Evolutionary conservation across 2,113 vertebrate species (phyloP).

Genomic region (Ginglymostoma cirratum): DNA sequence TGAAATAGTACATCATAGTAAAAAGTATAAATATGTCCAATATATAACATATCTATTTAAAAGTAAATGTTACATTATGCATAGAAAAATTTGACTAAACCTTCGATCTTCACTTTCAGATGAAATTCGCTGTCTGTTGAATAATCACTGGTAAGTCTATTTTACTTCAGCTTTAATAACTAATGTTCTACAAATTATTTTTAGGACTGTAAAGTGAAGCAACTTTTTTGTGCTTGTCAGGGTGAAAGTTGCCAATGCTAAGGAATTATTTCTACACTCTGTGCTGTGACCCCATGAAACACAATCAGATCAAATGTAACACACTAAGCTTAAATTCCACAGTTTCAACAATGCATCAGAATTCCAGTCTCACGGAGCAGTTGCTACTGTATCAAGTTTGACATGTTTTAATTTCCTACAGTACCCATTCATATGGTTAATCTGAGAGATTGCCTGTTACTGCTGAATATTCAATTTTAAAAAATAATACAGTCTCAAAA

Average conservation of each 20-base stretch:
- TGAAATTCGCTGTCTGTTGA: background rate
- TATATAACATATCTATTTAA: background rate
- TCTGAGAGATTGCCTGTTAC: background rate
- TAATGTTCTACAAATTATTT: background rate
- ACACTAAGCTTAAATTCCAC: background rate
- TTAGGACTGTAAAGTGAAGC: background rate
- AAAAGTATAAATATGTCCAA: background rate
- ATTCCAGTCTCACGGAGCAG: background rate
- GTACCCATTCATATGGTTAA: background rate
- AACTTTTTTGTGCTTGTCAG: background rate
- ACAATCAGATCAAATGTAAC: background rate
- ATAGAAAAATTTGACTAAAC: background rate
- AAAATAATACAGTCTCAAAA: background rate
- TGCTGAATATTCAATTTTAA: background rate
- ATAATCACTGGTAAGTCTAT: background rate
- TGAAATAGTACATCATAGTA: background rate
- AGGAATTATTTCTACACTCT: background rate
- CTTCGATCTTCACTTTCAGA: background rate
- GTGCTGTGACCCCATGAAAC: background rate
- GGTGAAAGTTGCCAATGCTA: background rate
- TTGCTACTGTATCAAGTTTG: background rate
- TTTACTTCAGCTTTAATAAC: background rate
- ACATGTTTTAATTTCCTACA: background rate
- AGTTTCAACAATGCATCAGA: background rate
- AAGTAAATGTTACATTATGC: background rate